Conservation (phyloP, 1,140 invertebrate genomes). For the Rhynchophorus ferrugineus region DNA sequence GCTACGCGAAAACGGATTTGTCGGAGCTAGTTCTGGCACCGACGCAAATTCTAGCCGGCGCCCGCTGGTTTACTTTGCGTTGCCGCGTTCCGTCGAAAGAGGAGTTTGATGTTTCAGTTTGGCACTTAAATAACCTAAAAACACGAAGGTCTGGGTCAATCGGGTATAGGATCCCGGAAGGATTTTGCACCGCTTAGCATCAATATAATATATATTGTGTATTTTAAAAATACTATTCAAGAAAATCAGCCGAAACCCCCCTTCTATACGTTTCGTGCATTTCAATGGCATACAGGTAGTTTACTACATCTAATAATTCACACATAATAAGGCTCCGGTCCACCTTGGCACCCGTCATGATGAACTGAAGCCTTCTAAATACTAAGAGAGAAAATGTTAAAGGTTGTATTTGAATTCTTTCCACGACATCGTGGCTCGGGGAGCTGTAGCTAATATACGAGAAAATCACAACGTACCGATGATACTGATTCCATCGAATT, state of each 20-base stretch:
- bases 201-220: conserved; percentile 22
- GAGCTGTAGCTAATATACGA: conserved; percentile 11
- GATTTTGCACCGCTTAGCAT: conserved; percentile 26
- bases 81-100: too few relatives aligned
- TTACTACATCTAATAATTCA: conserved; percentile 29
- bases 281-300: conserved; percentile 54
- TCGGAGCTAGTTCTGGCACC: too few relatives aligned
- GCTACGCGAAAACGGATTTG: too few relatives aligned
- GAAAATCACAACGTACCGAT: background rate
- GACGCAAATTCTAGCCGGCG: too few relatives aligned
- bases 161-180: conserved; percentile 18
- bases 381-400: conserved; percentile 16
- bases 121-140: conserved; percentile 10
- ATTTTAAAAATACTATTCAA: conserved; percentile 30
- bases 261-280: conserved; percentile 62
- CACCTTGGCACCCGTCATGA: conserved; percentile 2
- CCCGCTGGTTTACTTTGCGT: too few relatives aligned
- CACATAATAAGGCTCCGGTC: conserved; percentile 18
- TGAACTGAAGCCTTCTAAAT: conserved; percentile 12
- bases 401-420: conserved; percentile 10
- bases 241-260: conserved; percentile 41
- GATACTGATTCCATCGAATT: too few relatives aligned
- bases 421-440: conserved; percentile 12
- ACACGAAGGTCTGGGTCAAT: conserved; percentile 5
- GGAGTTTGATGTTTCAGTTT: too few relatives aligned